Conservation (phyloP, 2,888 invertebrate species). For the Eristalinus sepulchralis region DNA sequence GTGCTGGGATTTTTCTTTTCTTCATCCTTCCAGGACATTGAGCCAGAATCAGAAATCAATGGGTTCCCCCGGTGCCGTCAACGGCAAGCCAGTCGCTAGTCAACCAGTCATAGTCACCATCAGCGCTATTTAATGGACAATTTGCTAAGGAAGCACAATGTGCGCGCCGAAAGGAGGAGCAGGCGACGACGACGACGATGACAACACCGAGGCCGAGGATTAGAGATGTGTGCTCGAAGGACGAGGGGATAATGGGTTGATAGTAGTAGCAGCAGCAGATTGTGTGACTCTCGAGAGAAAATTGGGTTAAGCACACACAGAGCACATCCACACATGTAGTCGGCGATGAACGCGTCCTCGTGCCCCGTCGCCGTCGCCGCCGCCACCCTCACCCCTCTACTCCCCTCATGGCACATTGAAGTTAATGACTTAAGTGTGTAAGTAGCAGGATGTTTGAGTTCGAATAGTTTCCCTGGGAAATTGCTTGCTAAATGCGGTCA, state of each 20-base stretch:
- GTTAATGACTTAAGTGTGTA: slow-evolving; percentile 65
- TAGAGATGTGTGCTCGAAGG: not conserved
- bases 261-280: slow-evolving; percentile 35
- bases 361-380: not conserved
- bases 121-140: slow-evolving; percentile 68
- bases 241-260: slow-evolving; percentile 41
- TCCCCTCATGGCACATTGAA: slow-evolving; percentile 47
- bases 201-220: not conserved
- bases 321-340: not conserved
- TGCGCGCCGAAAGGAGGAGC: not conserved
- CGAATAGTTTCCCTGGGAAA: slow-evolving; percentile 23
- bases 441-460: slow-evolving; percentile 14
- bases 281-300: slow-evolving; percentile 39
- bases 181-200: not conserved
- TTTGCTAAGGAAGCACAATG: slow-evolving; percentile 60
- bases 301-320: slow-evolving; percentile 58
- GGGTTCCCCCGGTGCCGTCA: not conserved
- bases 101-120: slow-evolving; percentile 44
- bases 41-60: slow-evolving; percentile 62
- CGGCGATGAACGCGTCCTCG: not conserved
- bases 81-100: slow-evolving; percentile 4
- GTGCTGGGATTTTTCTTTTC: slow-evolving; percentile 16
- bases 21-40: slow-evolving; percentile 51
- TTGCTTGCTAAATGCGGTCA: slow-evolving; percentile 55
- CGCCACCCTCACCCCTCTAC: not conserved